Evolutionary conservation across 2,113 vertebrate species (phyloP).

Genomic region (Lonchura striata): DNA sequence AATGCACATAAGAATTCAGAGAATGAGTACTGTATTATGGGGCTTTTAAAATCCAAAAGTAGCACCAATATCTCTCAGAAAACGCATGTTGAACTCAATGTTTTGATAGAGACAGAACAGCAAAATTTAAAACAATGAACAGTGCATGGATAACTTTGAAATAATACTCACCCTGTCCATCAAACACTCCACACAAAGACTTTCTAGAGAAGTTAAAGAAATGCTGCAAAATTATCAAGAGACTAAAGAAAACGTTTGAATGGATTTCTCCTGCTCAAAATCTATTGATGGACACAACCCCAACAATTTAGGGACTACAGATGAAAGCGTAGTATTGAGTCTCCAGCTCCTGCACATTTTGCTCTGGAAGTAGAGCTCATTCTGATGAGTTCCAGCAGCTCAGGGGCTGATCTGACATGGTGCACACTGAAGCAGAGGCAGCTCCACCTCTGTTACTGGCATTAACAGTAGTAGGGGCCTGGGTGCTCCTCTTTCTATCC

Average conservation of each 20-base stretch:
- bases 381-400: neutral
- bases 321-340: neutral
- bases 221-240: neutral
- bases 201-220: neutral
- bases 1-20: neutral
- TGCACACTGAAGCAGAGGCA: neutral
- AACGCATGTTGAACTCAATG: neutral
- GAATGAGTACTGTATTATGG: neutral
- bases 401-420: neutral
- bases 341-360: neutral
- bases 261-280: neutral
- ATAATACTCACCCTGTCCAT: neutral
- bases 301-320: neutral
- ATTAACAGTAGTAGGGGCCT: neutral
- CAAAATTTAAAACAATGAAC: neutral
- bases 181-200: fast-evolving
- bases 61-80: neutral
- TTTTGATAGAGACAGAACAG: neutral
- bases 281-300: neutral
- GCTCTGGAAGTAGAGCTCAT: neutral
- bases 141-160: neutral
- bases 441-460: fast-evolving
- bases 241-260: neutral
- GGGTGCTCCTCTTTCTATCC: neutral
- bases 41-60: neutral